Base-by-base conservation (phyloP, 2,113 vertebrate species). In the Cyprinodon tularosa region DNA sequence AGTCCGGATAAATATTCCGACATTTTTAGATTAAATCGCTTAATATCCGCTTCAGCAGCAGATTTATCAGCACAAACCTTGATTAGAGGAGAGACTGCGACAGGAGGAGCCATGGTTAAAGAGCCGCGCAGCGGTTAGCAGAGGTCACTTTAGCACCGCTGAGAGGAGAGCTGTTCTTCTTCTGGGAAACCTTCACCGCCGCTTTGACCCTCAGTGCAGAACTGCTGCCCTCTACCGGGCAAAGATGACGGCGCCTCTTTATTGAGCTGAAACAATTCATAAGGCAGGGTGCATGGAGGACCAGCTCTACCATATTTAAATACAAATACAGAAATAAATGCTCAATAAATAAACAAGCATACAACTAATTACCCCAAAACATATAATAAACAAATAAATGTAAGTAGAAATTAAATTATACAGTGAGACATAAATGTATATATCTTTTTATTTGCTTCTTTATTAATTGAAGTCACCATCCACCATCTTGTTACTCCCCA, bases 21-120 rank as follows among this genome's bases (percentile, higher is more conserved):
- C 5, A 0, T 2, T 39, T 68, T 20, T 9, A 20, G 5, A 8
- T 12, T 5, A 2, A 75, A 72, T 66, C 4, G 66, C 0, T 0
- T n/a, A 0, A 37, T 13, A n/a, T 2, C 4, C 0, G 15, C 39
- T 36, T 20, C 15, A 0, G 66, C 0, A 12, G 7, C 0, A 39
- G 7, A 0, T 57, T 4, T 0, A 4, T 14, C 5, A 15, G 67
- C 12, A 81, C 90, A 11, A 92, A 97, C 97, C 97, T 98, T 98
- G 81, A 98, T 97, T 2, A 98, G 85, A 44, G 96, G 96, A 0
- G 97, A 97, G 9, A 97, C 96, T 61, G 95, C 93, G 37, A 97
- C 96, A 0, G 97, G 97, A 4, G 96, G 95, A 14, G 94, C 88
- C 97, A 97, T 98, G 2, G 82, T 77, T 71, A 40, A 20, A 38